Percentiles rank a stretch among this genome's conserved stretches.
Conservation (phyloP, 2,888 invertebrate genomes). For the Hirtodrosophila duncani region DNA sequence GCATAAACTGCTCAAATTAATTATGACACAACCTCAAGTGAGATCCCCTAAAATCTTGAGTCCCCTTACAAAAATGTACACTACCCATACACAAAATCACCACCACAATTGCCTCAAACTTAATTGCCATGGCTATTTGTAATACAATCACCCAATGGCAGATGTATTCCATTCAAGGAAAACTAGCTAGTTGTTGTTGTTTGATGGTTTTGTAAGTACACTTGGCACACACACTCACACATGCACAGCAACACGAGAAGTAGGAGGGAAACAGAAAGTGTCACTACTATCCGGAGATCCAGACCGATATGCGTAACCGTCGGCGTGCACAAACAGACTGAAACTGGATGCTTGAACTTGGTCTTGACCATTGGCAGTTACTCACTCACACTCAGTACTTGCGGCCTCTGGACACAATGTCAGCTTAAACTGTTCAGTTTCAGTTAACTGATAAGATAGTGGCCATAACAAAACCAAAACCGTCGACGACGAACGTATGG, state of each 20-base stretch:
- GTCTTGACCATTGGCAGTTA: not conserved
- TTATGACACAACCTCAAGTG: too few species aligned
- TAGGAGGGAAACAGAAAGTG: not conserved
- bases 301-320: slow-evolving; percentile 34
- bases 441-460: slow-evolving; percentile 56
- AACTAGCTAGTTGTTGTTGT: slow-evolving; percentile 12
- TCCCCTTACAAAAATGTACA: too few species aligned
- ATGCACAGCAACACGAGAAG: not conserved
- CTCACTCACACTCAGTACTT: not conserved
- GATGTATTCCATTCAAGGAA: slow-evolving; percentile 31
- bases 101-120: slow-evolving; percentile 7
- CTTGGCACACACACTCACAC: not conserved
- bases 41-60: too few species aligned
- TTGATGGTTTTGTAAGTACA: too few species aligned
- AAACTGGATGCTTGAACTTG: slow-evolving; percentile 9
- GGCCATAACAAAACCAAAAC: slow-evolving; percentile 22
- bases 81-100: too few species aligned
- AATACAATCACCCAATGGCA: slow-evolving; percentile 24
- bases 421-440: slow-evolving; percentile 62
- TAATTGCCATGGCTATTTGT: slow-evolving; percentile 18
- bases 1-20: too few species aligned
- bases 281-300: too few species aligned
- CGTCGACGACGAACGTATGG: slow-evolving; percentile 13
- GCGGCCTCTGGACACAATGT: slow-evolving; percentile 41
- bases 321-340: slow-evolving; percentile 46